phyloP scores from a whole-genome alignment of 2,888 invertebrate genomes.

The Parelbella ahira region DNA sequence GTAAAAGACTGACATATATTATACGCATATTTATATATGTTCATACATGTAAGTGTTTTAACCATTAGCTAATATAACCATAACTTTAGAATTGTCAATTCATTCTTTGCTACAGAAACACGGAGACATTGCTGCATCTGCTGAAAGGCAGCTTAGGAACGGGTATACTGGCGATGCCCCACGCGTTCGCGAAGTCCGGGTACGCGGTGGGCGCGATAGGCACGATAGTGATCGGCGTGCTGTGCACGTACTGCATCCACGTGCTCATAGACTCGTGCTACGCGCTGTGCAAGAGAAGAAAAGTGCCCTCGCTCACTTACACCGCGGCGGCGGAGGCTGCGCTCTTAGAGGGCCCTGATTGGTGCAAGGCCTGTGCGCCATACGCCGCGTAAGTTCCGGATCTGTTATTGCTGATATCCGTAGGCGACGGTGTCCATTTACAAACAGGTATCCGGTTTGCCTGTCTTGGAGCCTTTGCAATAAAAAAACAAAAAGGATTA shows the following conservation, averaged over 20 bases:
- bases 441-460: too few relatives aligned
- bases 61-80: too few relatives aligned
- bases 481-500: too few relatives aligned
- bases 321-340: constrained; percentile 90
- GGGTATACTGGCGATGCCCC: constrained; percentile 96
- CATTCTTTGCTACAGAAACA: constrained; percentile 83
- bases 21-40: too few relatives aligned
- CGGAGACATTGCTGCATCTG: constrained; percentile 90
- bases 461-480: too few relatives aligned
- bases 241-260: constrained; percentile 97
- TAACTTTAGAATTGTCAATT: too few relatives aligned
- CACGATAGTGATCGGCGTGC: constrained; percentile 89
- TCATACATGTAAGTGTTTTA: too few relatives aligned
- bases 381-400: constrained; percentile 86
- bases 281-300: constrained; percentile 79
- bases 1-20: too few relatives aligned
- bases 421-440: too few relatives aligned
- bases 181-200: constrained; percentile 93
- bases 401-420: too few relatives aligned
- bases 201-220: constrained; percentile 89
- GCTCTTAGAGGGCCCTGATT: constrained; percentile 86
- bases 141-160: constrained; percentile 96
- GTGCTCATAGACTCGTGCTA: constrained; percentile 87
- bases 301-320: constrained; percentile 86
- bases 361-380: constrained; percentile 82